phyloP scores from a whole-genome alignment of 2,797 vertebrate species.

The Arctocebus calabarensis region DNA sequence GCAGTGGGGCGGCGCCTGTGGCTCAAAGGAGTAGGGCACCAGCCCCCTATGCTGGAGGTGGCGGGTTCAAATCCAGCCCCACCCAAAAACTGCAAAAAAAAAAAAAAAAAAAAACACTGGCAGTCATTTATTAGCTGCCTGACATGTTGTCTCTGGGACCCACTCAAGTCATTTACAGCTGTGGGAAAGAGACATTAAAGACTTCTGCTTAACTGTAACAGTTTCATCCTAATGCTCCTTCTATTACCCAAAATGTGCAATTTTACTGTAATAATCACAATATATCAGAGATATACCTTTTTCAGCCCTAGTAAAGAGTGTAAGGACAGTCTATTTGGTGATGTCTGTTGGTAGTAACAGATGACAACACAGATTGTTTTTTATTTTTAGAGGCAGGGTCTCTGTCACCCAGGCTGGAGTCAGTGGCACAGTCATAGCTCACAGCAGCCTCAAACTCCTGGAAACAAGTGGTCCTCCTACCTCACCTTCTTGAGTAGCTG shows the following conservation, averaged over 20 bases:
- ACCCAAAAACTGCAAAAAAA: too few relatives aligned
- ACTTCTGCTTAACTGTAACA: background rate
- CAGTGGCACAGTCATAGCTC: background rate
- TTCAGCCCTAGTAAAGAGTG: background rate
- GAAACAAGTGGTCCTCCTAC: background rate
- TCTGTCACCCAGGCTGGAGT: background rate
- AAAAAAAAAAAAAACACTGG: constrained; percentile 30
- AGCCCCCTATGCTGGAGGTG: too few relatives aligned
- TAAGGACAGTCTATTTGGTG: background rate
- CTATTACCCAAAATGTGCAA: background rate
- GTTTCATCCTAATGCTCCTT: constrained; percentile 18
- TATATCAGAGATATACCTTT: background rate
- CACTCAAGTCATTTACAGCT: constrained; percentile 15
- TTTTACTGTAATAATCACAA: background rate
- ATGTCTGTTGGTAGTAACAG: background rate
- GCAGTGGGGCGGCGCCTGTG: too few relatives aligned
- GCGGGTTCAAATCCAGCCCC: too few relatives aligned
- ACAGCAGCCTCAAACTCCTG: background rate
- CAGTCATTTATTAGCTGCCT: constrained; percentile 14
- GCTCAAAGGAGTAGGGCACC: too few relatives aligned
- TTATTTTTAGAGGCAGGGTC: background rate
- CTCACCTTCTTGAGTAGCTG: background rate
- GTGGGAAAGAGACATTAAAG: constrained; percentile 43
- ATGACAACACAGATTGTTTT: background rate
- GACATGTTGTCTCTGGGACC: background rate